These are phyloP conservation scores for Scophthalmus maximus DNA, from an alignment of 2,113 vertebrate species.

Conservation along the genomic window DNA sequence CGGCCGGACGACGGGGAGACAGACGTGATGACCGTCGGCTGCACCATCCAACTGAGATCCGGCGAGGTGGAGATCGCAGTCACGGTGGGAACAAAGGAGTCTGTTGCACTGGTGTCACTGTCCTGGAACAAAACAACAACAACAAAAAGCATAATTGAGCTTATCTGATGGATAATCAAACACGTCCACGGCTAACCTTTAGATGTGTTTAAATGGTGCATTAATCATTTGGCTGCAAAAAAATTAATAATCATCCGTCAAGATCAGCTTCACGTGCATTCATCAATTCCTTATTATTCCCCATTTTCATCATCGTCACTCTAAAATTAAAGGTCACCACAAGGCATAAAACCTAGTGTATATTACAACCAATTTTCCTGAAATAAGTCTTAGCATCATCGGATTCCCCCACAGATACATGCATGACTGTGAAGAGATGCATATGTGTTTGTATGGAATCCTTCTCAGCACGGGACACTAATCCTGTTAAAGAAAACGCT, in stretches of 20 bases:
- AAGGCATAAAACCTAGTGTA: neutral
- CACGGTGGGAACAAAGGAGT: slow-evolving; percentile 89
- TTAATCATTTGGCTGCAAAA: slow-evolving; percentile 36
- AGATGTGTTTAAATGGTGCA: slow-evolving; percentile 44
- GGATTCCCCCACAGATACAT: slow-evolving; percentile 8
- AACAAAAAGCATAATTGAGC: slow-evolving; percentile 22
- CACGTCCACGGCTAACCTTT: slow-evolving; percentile 53
- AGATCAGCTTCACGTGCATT: slow-evolving; percentile 2
- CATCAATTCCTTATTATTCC: slow-evolving; percentile 11
- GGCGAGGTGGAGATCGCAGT: slow-evolving; percentile 88
- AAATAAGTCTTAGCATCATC: neutral
- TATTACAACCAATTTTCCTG: neutral
- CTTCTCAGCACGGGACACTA: slow-evolving; percentile 5
- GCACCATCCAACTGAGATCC: slow-evolving; percentile 90
- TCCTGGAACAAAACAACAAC: slow-evolving; percentile 77
- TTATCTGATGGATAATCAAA: slow-evolving; percentile 33
- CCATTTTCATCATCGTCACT: slow-evolving; percentile 17
- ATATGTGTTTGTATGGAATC: slow-evolving; percentile 9
- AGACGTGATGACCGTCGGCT: slow-evolving; percentile 86
- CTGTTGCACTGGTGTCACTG: slow-evolving; percentile 81
- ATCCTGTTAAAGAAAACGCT: slow-evolving; percentile 2
- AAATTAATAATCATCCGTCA: neutral
- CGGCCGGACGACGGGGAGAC: slow-evolving; percentile 84
- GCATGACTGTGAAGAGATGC: neutral
- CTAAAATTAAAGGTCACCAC: slow-evolving; percentile 53